Percentiles rank a stretch among this genome's conserved stretches.
These are phyloP conservation scores for Empis livida DNA, from an alignment of 2,888 invertebrate genomes.

Conservation along the genomic window DNA sequence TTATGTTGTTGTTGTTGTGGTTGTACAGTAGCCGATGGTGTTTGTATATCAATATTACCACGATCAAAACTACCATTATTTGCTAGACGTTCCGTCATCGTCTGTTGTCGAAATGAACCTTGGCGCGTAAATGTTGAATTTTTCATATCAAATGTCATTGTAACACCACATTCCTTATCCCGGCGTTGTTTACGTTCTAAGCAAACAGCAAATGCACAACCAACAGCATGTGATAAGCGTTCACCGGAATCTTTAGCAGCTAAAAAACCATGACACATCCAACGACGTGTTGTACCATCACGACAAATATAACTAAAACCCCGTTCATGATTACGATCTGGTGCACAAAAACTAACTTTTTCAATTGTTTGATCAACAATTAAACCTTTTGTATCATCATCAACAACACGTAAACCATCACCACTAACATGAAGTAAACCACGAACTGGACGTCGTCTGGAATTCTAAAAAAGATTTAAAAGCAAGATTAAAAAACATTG, in stretches of 20 bases:
- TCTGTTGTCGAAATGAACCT: conserved; percentile 80
- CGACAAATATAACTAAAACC: conserved; percentile 97
- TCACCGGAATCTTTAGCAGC: conserved; percentile 95
- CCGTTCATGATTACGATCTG: conserved; percentile 93
- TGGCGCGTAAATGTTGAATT: conserved; percentile 86
- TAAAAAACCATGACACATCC: conserved; percentile 99
- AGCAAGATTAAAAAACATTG: too few relatives aligned
- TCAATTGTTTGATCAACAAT: conserved; percentile 99
- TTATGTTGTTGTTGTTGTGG: conserved; percentile 41
- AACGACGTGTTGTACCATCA: conserved; percentile 94
- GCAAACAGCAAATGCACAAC: conserved; percentile 98
- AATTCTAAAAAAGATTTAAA: conserved; percentile 69
- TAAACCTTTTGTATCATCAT: conserved; percentile 96
- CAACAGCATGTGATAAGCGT: conserved; percentile 95
- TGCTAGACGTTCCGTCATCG: conserved; percentile 62
- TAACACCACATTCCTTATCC: conserved; percentile 90
- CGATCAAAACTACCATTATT: conserved; percentile 44
- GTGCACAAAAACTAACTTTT: conserved; percentile 99
- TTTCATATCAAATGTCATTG: conserved; percentile 82
- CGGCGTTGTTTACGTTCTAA: conserved; percentile 94
- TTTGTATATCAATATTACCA: conserved; percentile 22
- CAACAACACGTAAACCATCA: conserved; percentile 93
- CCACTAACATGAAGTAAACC: conserved; percentile 83
- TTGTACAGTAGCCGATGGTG: conserved; percentile 32
- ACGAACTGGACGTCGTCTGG: conserved; percentile 76